Base-by-base conservation (phyloP, 2,113 vertebrate species). In the Perca fluviatilis region DNA sequence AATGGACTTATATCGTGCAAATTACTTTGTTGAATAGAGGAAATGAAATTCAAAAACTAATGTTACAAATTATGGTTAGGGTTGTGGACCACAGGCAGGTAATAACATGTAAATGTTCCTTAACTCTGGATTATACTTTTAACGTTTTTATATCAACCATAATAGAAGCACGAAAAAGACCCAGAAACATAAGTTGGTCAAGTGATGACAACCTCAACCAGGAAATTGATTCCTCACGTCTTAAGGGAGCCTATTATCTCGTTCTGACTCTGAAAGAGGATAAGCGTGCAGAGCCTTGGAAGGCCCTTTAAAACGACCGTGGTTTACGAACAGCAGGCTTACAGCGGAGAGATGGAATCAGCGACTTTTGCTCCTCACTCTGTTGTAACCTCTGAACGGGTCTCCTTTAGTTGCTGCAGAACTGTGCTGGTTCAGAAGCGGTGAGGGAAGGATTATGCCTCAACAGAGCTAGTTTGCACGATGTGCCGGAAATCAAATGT, bases 161-260 rank as follows among this genome's bases (percentile, higher is more conserved):
- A 74, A 43, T 15, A 60, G 0, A 75, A 36, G 0, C 3, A 14
- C 0, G 33, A 5, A 60, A 76, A 73, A 50, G 19, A 61, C 21
- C 15, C 1, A 70, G 79, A 88, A 65, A 72, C 73, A 69, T 0
- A 56, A 63, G 74, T 81, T 60, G 40, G 83, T 77, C 50, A 66
- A 12, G n/a, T 65, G 43, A 61, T 70, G 46, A 53, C 57, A 73
- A 47, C 15, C 6, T 65, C 61, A 51, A 61, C 36, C 36, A 77
- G 46, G 33, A 77, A 74, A 91, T 82, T 83, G 85, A 89, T 84
- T 88, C 77, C 46, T 70, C 16, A 4, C 10, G 46, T 88, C 78
- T 92, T 85, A 67, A 62, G 84, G 76, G 69, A 92, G 81, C 88
- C 88, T 88, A 89, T 94, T 93, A 89, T 91, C 88, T 94, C 4